Evolutionary conservation across 2,113 vertebrate species (phyloP).

Genomic region (Ochotona princeps): DNA sequence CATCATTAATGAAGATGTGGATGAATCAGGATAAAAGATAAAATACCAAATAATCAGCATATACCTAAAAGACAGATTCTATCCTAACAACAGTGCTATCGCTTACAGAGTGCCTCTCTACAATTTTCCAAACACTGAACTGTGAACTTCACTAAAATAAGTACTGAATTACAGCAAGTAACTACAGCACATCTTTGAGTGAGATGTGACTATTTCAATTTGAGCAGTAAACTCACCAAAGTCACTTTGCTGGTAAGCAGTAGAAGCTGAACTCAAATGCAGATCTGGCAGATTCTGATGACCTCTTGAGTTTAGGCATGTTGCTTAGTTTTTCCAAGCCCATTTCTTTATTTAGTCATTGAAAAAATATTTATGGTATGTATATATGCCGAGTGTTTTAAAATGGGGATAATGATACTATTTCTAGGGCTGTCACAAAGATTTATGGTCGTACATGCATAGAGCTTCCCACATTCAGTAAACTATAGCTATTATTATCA

Average conservation of each 20-base stretch:
- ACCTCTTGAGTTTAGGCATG: neutral
- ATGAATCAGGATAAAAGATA: neutral
- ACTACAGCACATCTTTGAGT: slow-evolving; percentile 27
- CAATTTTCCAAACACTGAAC: neutral
- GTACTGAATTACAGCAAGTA: neutral
- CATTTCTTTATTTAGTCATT: slow-evolving; percentile 7
- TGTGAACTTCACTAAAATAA: neutral
- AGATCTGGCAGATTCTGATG: neutral
- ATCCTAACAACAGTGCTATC: neutral
- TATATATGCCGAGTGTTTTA: slow-evolving; percentile 1
- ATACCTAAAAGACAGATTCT: slow-evolving; percentile 37
- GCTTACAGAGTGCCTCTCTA: neutral
- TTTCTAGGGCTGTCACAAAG: slow-evolving; percentile 34
- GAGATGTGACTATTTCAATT: slow-evolving; percentile 38
- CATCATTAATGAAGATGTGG: slow-evolving; percentile 22
- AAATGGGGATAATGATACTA: slow-evolving; percentile 17
- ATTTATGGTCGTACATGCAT: neutral
- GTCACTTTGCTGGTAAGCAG: slow-evolving; percentile 30
- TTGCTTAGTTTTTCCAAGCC: slow-evolving; percentile 14
- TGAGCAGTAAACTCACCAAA: slow-evolving; percentile 13
- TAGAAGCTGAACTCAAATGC: neutral
- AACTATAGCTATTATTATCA: slow-evolving; percentile 52
- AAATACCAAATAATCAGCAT: neutral
- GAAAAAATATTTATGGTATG: neutral
- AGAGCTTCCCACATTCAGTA: slow-evolving; percentile 43